These are phyloP conservation scores for Platynereis dumerilii DNA, from an alignment of 2,888 invertebrate genomes.

Conservation along the genomic window DNA sequence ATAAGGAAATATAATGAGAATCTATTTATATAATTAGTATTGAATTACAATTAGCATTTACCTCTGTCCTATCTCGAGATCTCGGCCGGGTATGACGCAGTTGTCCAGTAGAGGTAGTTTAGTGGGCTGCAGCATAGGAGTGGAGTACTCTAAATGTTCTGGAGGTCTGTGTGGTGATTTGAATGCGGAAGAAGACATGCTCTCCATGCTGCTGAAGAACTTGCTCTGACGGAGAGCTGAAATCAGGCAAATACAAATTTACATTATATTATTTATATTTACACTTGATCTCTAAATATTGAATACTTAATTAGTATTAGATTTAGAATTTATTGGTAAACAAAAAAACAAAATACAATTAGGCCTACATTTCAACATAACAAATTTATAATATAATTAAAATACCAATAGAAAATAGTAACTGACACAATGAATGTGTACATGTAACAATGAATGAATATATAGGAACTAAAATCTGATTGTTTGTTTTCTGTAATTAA, in stretches of 20 bases:
- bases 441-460: too few relatives aligned
- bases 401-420: too few relatives aligned
- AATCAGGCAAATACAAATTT: neutral
- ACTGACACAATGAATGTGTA: too few relatives aligned
- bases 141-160: slow-evolving; percentile 26
- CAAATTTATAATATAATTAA: too few relatives aligned
- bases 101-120: slow-evolving; percentile 21
- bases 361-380: too few relatives aligned
- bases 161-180: slow-evolving; percentile 4
- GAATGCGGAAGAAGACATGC: neutral
- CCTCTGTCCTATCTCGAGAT: slow-evolving; percentile 36
- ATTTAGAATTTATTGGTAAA: too few relatives aligned
- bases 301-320: neutral
- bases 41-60: too few relatives aligned
- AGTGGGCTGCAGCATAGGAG: slow-evolving; percentile 9
- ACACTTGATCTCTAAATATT: neutral
- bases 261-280: neutral
- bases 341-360: too few relatives aligned
- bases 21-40: too few relatives aligned
- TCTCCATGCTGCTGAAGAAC: slow-evolving; percentile 25
- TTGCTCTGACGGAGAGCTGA: slow-evolving; percentile 25
- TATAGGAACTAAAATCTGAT: neutral
- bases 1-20: too few relatives aligned
- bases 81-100: slow-evolving; percentile 23
- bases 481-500: neutral